Evolutionary conservation across 2,113 vertebrate genomes (phyloP), one percentile per base, ranked within the genome.

Genomic region (Oophaga pumilio): DNA sequence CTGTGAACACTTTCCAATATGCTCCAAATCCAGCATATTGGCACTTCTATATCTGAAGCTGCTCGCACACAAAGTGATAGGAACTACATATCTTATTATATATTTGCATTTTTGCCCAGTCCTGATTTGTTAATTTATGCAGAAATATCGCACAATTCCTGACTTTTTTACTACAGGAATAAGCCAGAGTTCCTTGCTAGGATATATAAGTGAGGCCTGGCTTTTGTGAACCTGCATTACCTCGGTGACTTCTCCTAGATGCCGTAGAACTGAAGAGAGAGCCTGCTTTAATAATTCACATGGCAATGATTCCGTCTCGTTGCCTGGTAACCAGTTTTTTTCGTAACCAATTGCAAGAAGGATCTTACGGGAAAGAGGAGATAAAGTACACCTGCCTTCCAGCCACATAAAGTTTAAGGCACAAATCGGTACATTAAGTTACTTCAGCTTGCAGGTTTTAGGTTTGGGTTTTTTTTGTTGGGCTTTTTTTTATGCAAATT

Each of bases 211-310:
- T 0, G 14, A 26, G 52, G 49, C 57, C 66, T 8, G 59, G 24
- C n/a, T 11, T 68, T 87, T 52, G 68, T 76, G 86, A 74, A 2
- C 18, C 77, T 22, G 24, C 5, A 8, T 17, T 59, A 87, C 76
- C 83, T 86, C 89, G 82, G 50, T 90, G 90, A 89, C 90, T 92
- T 89, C 15, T 86, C 85, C 76, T 85, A 79, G 90, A 87, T 87
- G 86, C 90, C 89, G 53, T 87, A 88, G 87, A 91, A 92, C 91
- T 90, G 89, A 83, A 92, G 90, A 90, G 89, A 92, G 89, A 89
- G 91, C 90, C 90, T 53, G 86, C 81, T 90, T 93, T 91, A 93
- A 93, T 92, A 92, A 93, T 93, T 92, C 92, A 93, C 90, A 84
- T 86, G 73, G 90, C 89, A 90, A 89, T 91, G 90, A 92, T 93